These are phyloP conservation scores for Syngnathus scovelli DNA, from an alignment of 2,113 vertebrate species.

Conservation along the genomic window DNA sequence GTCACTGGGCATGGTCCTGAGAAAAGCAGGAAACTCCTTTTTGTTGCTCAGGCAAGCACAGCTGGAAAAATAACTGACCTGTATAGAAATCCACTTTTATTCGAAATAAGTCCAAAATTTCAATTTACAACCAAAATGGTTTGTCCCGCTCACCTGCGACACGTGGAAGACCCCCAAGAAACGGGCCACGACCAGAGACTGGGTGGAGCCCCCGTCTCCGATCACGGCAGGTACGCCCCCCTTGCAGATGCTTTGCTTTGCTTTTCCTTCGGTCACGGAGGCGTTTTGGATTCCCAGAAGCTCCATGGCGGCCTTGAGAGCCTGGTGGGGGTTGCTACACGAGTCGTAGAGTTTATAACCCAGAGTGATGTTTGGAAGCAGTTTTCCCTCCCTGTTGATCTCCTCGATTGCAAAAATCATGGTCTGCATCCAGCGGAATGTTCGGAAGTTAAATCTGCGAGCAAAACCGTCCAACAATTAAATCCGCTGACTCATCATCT, in stretches of 20 bases:
- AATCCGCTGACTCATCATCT: neutral
- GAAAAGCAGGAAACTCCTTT: constrained; percentile 70
- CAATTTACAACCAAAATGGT: neutral
- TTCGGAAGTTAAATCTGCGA: constrained; percentile 70
- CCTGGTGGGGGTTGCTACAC: constrained; percentile 66
- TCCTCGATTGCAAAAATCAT: constrained; percentile 77
- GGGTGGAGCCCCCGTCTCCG: constrained; percentile 74
- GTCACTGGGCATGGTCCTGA: constrained; percentile 77
- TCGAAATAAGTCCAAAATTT: neutral
- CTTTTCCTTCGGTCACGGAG: neutral
- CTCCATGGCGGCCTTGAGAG: constrained; percentile 65
- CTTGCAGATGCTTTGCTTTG: constrained; percentile 29
- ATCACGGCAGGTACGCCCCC: constrained; percentile 65
- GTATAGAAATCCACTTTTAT: neutral
- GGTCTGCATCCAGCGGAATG: constrained; percentile 75
- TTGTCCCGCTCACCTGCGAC: constrained; percentile 62
- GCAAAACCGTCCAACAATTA: neutral
- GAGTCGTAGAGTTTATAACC: constrained; percentile 76
- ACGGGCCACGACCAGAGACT: constrained; percentile 72
- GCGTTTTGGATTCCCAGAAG: constrained; percentile 51
- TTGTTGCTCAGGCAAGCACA: constrained; percentile 76
- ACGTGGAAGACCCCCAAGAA: constrained; percentile 71
- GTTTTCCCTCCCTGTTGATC: constrained; percentile 62
- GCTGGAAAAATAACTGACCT: constrained; percentile 77
- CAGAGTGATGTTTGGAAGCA: constrained; percentile 71